phyloP scores from a whole-genome alignment of 2,113 vertebrate genomes.

The Ranitomeya imitator region DNA sequence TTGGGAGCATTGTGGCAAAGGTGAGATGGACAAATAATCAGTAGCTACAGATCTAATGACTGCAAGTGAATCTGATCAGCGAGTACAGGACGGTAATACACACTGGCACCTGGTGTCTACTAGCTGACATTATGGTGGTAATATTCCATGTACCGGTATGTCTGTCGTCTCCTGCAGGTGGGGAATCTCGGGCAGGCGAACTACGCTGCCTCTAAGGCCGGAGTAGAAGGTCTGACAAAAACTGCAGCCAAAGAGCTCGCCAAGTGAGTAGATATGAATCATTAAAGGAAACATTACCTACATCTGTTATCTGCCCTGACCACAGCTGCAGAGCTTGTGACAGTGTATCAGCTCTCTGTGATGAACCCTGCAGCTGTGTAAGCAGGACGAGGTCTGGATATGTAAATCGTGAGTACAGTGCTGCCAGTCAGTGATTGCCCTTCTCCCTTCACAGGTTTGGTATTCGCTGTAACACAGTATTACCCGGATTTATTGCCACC shows the following conservation, averaged over 20 bases:
- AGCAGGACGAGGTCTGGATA: neutral
- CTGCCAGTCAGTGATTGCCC: neutral
- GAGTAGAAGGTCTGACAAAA: conserved; percentile 82
- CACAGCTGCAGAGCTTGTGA: neutral
- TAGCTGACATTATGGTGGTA: no score
- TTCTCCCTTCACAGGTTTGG: conserved; percentile 70
- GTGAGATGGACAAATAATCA: conserved; percentile 63
- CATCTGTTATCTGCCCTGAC: neutral
- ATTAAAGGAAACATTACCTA: neutral
- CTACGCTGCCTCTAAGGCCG: conserved; percentile 84
- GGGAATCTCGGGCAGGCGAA: conserved; percentile 86
- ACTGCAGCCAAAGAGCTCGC: conserved; percentile 81
- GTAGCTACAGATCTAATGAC: neutral
- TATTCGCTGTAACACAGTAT: conserved; percentile 84
- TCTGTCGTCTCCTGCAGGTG: conserved; percentile 69
- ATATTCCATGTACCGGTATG: neutral
- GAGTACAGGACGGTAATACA: no score
- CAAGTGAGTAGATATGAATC: conserved; percentile 64
- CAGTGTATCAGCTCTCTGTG: neutral
- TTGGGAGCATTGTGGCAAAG: conserved; percentile 88
- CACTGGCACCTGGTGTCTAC: no score
- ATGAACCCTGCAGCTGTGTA: neutral
- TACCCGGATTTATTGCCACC: conserved; percentile 83
- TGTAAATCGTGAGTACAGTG: no score
- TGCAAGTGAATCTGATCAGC: no score